Base-by-base conservation (phyloP, 2,113 vertebrate species). In the Bos indicus region DNA sequence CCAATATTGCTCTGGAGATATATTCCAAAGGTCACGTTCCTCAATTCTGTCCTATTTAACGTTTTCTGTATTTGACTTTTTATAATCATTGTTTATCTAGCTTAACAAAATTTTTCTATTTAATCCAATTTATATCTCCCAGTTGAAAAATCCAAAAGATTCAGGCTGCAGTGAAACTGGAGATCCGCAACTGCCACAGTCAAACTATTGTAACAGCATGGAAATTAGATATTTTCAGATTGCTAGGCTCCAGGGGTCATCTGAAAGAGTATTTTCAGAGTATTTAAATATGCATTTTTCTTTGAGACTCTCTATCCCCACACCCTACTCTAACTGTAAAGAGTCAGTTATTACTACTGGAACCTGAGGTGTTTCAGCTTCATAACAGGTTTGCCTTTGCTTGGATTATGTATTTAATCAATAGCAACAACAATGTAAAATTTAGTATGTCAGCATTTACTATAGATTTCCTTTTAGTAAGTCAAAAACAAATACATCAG, bases 401-500 rank as follows among this genome's bases (percentile, higher is more conserved):
- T 30, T 90, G 40, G 19, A 36, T 91, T 88, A 84, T 10, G 3
- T 60, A n/a, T 96, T 91, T 92, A 87, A 84, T 77, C 52, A 91
- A 48, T 19, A 96, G 40, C 23, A 96, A 43, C 64, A 91, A 92
- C 40, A 78, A 94, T 33, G 23, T 93, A 91, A 96, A 52, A 88
- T 86, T 67, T 5, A 84, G 28, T 25, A 92, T 40, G 64, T 57
- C 81, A 62, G 36, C 33, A 86, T 67, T 83, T 89, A 89, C 81
- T 67, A 80, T 0, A 87, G 14, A 82, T 19, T 71, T 74, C 51
- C 19, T 59, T 82, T 56, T 28, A 36, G 57, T 43, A 91, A 43
- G 92, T 94, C 21, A 91, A 90, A 96, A 95, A 60, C 46, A 90
- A 93, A 97, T 36, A 91, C 7, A 91, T 43, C 77, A 97, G 56